Evolutionary conservation across 2,113 vertebrate species (phyloP).

Genomic region (Monarcha castaneiventris): DNA sequence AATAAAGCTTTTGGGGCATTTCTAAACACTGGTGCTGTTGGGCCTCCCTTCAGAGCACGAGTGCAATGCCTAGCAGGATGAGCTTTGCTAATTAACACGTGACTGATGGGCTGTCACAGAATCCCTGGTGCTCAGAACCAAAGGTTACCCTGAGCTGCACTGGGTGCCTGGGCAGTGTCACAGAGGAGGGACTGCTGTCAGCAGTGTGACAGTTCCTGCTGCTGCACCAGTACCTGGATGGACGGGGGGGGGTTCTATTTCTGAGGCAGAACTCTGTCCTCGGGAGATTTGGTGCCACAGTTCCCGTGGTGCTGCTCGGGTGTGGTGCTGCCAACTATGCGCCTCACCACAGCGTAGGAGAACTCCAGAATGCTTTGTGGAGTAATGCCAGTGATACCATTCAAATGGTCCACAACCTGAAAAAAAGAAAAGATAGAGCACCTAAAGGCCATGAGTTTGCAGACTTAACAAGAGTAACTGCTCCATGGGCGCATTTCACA

Average conservation of each 20-base stretch:
- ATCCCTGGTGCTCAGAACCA: background rate
- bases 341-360: constrained; percentile 74
- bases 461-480: background rate
- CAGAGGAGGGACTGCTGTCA: rapidly evolving
- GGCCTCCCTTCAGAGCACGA: background rate
- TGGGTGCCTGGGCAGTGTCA: background rate
- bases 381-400: constrained; percentile 86
- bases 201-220: rapidly evolving
- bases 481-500: background rate
- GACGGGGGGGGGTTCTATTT: background rate
- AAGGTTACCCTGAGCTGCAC: background rate
- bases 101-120: background rate
- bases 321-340: constrained; percentile 60
- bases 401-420: constrained; percentile 85
- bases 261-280: background rate
- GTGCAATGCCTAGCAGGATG: rapidly evolving
- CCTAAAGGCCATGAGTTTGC: background rate
- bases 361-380: constrained; percentile 82
- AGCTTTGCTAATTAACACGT: background rate
- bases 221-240: rapidly evolving
- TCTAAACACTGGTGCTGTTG: background rate
- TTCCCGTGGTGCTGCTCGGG: background rate
- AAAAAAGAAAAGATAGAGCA: background rate
- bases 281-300: too few species aligned
- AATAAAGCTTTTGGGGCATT: background rate